Percentiles rank a stretch among this genome's conserved stretches.
Evolutionary conservation across 1,140 invertebrate species (phyloP).

Genomic region (Akabosia matsudoensis): DNA sequence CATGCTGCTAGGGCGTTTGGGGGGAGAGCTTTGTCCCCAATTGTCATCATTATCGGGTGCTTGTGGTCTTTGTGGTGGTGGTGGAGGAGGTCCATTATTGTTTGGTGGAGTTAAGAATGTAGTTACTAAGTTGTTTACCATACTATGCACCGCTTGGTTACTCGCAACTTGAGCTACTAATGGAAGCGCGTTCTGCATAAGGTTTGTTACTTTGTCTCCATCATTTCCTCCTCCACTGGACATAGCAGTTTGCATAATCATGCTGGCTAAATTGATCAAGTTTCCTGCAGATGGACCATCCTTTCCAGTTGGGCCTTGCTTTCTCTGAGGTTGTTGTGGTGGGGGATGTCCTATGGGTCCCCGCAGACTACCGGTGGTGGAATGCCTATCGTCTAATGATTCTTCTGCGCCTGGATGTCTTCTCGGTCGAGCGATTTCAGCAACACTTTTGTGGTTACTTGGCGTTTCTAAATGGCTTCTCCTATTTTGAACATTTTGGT

Average conservation of each 20-base stretch:
- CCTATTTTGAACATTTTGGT: neutral
- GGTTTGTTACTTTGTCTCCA: conserved; percentile 38
- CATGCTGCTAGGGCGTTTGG: neutral
- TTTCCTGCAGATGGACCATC: conserved; percentile 25
- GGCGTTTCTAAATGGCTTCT: neutral
- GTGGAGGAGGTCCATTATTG: conserved; percentile 19
- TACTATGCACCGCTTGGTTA: conserved; percentile 42
- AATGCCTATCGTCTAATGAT: neutral
- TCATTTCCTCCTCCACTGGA: conserved; percentile 26
- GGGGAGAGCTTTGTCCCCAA: neutral
- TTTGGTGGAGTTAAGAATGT: conserved; percentile 44
- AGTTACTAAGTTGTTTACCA: conserved; percentile 41
- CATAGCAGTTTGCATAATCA: conserved; percentile 37
- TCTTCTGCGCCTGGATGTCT: conserved; percentile 1
- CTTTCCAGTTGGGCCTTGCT: neutral
- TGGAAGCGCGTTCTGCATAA: conserved; percentile 44
- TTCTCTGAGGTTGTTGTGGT: neutral
- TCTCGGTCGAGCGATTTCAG: conserved; percentile 4
- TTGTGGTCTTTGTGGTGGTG: conserved; percentile 15
- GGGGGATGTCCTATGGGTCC: neutral
- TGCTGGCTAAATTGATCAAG: conserved; percentile 42
- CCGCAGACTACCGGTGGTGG: neutral
- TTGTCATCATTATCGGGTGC: neutral
- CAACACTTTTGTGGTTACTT: neutral
- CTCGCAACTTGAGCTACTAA: conserved; percentile 43